Evolutionary conservation across 2,888 invertebrate genomes (phyloP), one percentile per base, ranked within the genome.

Genomic region (Euclidia mi): DNA sequence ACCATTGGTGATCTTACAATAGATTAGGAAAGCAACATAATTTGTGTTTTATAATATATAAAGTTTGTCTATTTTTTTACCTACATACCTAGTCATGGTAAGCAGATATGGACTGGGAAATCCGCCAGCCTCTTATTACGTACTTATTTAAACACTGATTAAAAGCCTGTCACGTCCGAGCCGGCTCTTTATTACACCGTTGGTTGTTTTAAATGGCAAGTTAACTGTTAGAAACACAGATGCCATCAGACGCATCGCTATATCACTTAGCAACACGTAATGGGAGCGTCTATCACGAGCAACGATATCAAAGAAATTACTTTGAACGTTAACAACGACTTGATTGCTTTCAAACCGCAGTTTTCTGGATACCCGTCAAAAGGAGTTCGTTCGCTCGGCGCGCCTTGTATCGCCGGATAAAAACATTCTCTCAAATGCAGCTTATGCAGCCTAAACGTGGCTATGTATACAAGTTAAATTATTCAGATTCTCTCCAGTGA

Each of bases 321-420:
- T 83, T 81, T 78, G 81, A 84, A 84, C 87, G 84, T 87, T 88
- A 88, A 85, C 85, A 85, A 84, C 81, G 75, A 78, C 81, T 82
- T 89, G 89, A 90, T 89, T 89, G 90, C 89, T 89, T 90, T 85
- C 79, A 82, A 78, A 87, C 79, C 82, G 80, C 77, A 82, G 83
- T 79, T 85, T 80, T 82, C 81, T 76, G 81, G 81, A 80, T 82
- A 79, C 80, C 76, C 78, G 82, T 84, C 80, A 85, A 86, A 82
- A 84, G 84, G 78, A 81, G 71, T 71, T 6, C 9, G 20, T n/a
- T 20, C 14, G 17, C 12, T 6, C 10, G 9, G 20, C 79, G 38
- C 32, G 11, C 66, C 66, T 78, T 71, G 79, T 80, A 75, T 76
- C 70, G 76, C 70, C 76, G 71, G 76, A 75, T 73, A 80, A 79